These are phyloP conservation scores for Tapera naevia DNA, from an alignment of 2,797 vertebrate genomes.

Conservation along the genomic window DNA sequence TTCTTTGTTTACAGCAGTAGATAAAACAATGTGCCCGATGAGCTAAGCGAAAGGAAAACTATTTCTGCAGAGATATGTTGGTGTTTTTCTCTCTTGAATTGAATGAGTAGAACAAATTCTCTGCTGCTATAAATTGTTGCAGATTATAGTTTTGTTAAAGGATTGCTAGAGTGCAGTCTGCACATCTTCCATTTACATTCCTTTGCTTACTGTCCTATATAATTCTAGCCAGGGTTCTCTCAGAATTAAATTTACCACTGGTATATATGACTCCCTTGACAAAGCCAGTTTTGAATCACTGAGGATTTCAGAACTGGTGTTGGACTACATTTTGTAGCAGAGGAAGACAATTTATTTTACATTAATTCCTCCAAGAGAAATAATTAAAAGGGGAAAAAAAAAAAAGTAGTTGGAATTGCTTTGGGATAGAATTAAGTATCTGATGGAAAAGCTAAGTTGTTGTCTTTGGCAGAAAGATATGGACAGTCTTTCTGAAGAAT, in stretches of 20 bases:
- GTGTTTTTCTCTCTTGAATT: neutral
- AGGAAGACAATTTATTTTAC: neutral
- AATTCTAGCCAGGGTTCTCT: neutral
- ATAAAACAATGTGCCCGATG: conserved; percentile 35
- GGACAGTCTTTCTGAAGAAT: neutral
- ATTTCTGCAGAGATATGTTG: neutral
- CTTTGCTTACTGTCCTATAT: neutral
- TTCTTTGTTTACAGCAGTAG: conserved; percentile 55
- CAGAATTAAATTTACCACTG: neutral
- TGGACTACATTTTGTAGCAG: neutral
- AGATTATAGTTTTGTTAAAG: conserved; percentile 29
- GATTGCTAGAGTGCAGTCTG: neutral
- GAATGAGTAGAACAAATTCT: conserved; percentile 31
- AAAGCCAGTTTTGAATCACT: neutral
- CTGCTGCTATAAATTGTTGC: neutral
- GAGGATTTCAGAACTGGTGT: neutral
- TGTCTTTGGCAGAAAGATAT: neutral
- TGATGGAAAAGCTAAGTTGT: neutral
- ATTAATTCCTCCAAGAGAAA: neutral
- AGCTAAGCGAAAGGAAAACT: conserved; percentile 23
- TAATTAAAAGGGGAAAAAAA: neutral
- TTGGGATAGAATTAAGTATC: neutral
- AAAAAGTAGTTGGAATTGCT: neutral
- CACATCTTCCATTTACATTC: neutral
- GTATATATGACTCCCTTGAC: neutral